phyloP scores from a whole-genome alignment of 1,140 invertebrate genomes.

The Gonioctena quinquepunctata region DNA sequence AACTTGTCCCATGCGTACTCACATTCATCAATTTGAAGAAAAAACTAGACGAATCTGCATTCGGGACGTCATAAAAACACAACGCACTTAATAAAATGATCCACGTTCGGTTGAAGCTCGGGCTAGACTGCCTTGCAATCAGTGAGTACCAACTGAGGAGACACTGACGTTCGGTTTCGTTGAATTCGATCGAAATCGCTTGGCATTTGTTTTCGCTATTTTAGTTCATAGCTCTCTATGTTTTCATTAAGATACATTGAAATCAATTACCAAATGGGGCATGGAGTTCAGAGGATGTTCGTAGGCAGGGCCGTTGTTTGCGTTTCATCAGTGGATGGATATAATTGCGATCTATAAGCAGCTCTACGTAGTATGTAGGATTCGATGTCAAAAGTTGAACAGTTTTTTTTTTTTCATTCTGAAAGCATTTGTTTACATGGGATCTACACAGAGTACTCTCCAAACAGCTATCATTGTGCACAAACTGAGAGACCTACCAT shows the following conservation, averaged over 20 bases:
- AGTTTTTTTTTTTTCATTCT: too few relatives aligned
- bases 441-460: too few relatives aligned
- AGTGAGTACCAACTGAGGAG: background rate
- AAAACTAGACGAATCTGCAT: conserved; percentile 22
- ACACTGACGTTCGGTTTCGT: conserved; percentile 3
- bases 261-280: conserved; percentile 9
- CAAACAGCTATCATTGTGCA: too few relatives aligned
- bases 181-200: conserved; percentile 22
- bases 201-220: conserved; percentile 14
- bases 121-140: conserved; percentile 19
- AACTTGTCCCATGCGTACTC: background rate
- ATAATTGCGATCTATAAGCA: background rate
- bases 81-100: background rate
- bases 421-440: too few relatives aligned
- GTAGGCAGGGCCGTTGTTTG: background rate
- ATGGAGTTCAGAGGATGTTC: background rate
- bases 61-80: conserved; percentile 16
- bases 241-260: conserved; percentile 6
- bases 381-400: too few relatives aligned
- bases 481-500: too few relatives aligned
- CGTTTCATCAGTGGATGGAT: background rate
- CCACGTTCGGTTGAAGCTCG: background rate
- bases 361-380: too few relatives aligned
- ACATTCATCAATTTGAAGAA: conserved; percentile 33
- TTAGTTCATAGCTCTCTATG: background rate